Evolutionary conservation across 2,113 vertebrate species (phyloP), one percentile per base, ranked within the genome.

Genomic region (Alosa alosa): DNA sequence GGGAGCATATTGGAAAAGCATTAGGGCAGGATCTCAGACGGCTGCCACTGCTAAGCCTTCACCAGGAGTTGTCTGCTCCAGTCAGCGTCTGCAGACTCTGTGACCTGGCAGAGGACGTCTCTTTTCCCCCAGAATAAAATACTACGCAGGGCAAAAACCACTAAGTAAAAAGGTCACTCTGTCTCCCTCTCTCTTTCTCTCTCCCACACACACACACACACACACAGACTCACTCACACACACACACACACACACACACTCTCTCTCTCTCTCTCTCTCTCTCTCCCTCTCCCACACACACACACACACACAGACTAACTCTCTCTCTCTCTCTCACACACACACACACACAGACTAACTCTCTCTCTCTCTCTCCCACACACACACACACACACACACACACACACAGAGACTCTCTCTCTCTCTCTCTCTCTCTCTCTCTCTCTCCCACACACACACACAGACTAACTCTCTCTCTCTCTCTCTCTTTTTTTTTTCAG

Each of bases 1-100:
- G 88, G 91, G 88, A 95, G 89, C 95, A 95, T 94, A 94, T 93
- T 94, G 94, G 84, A 90, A 94, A 95, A 91, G 92, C 93, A 95
- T 95, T 94, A 95, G 83, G 91, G 87, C 88, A 89, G 87, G 89
- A 92, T 93, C 87, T 91, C 90, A 94, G 90, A 94, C 89, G 91
- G 90, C 92, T 91, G 90, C 88, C 10, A 91, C 92, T 92, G 91
- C 93, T 94, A 93, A 94, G 92, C 92, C 88, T 90, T 93, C 86
- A 88, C 83, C 90, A 88, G 84, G 87, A 91, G 86, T 88, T 10
- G 91, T 93, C 91, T 93, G 92, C 91, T 92, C 89, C 88, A 89
- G 89, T 90, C 89, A 88, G 31, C 50, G 87, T 93, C 90, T 93
- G 72, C 92, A 91, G 89, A 90, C 89, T 39, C 83, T 86, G 86